Conservation (phyloP, 1,140 invertebrate species). For the Calliopsis andreniformis region DNA sequence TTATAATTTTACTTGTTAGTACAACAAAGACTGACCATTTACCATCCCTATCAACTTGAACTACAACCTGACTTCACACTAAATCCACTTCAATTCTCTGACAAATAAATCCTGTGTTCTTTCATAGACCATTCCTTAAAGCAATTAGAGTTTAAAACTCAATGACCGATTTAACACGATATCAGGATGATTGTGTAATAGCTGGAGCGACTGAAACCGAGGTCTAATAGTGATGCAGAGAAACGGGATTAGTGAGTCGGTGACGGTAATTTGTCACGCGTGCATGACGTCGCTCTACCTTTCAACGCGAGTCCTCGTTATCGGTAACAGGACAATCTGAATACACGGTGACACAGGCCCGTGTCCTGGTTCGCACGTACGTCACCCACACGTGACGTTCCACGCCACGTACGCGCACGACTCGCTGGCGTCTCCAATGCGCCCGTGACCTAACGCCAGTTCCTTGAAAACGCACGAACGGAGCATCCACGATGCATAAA, state of each 20-base stretch:
- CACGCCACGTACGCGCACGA: constrained; percentile 28
- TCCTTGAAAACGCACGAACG: not conserved
- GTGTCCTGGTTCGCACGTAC: constrained; percentile 57
- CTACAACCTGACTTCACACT: too few species aligned
- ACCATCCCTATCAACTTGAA: too few species aligned
- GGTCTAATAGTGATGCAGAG: constrained; percentile 30
- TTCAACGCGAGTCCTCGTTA: constrained; percentile 52
- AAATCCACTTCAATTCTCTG: too few species aligned
- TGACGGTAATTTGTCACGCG: constrained; percentile 53
- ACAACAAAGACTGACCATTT: not conserved
- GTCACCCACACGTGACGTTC: constrained; percentile 55
- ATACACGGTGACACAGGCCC: constrained; percentile 53
- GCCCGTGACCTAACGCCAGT: constrained; percentile 21
- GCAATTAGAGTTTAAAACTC: constrained; percentile 21
- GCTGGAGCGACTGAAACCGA: constrained; percentile 2
- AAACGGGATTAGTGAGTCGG: constrained; percentile 44
- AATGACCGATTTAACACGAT: constrained; percentile 26
- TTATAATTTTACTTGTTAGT: too few species aligned
- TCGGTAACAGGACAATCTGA: constrained; percentile 52
- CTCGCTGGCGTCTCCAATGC: not conserved
- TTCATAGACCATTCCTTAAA: not conserved
- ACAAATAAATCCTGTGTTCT: constrained; percentile 1
- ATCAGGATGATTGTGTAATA: constrained; percentile 33
- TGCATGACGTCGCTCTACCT: constrained; percentile 42
- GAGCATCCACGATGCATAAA: not conserved